These are phyloP conservation scores for Bradysia coprophila DNA, from an alignment of 1,140 invertebrate species.

Conservation along the genomic window DNA sequence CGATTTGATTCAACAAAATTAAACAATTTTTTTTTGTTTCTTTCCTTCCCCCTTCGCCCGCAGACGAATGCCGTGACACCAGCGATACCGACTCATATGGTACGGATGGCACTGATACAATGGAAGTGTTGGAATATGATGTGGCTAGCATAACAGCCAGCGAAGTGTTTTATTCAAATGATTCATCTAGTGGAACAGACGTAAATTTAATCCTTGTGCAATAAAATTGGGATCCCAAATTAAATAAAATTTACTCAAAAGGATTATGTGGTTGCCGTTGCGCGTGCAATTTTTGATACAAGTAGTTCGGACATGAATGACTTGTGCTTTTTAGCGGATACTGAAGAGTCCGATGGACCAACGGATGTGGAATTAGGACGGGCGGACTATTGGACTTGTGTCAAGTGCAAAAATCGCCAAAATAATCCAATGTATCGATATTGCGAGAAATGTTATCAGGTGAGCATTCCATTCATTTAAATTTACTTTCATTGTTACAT, in stretches of 20 bases:
- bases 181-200: slow-evolving; percentile 6
- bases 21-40: neutral
- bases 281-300: slow-evolving; percentile 16
- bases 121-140: slow-evolving; percentile 9
- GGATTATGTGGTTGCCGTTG: slow-evolving; percentile 1
- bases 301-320: slow-evolving; percentile 20
- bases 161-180: slow-evolving; percentile 17
- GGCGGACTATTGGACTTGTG: slow-evolving; percentile 39
- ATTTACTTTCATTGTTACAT: neutral
- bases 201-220: slow-evolving; percentile 1
- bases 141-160: slow-evolving; percentile 18
- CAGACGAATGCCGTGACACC: slow-evolving; percentile 29
- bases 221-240: neutral
- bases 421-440: slow-evolving; percentile 41
- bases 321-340: slow-evolving; percentile 27
- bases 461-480: slow-evolving; percentile 8
- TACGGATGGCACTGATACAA: slow-evolving; percentile 4
- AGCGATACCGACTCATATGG: slow-evolving; percentile 22
- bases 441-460: slow-evolving; percentile 47
- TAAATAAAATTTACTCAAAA: slow-evolving; percentile 2
- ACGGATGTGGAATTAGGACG: slow-evolving; percentile 31
- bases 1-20: no score
- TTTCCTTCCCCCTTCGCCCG: neutral
- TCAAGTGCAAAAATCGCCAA: slow-evolving; percentile 35
- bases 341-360: slow-evolving; percentile 27